Evolutionary conservation across 2,888 invertebrate species (phyloP), one percentile per base, ranked within the genome.

Genomic region (Microplitis manilae): DNA sequence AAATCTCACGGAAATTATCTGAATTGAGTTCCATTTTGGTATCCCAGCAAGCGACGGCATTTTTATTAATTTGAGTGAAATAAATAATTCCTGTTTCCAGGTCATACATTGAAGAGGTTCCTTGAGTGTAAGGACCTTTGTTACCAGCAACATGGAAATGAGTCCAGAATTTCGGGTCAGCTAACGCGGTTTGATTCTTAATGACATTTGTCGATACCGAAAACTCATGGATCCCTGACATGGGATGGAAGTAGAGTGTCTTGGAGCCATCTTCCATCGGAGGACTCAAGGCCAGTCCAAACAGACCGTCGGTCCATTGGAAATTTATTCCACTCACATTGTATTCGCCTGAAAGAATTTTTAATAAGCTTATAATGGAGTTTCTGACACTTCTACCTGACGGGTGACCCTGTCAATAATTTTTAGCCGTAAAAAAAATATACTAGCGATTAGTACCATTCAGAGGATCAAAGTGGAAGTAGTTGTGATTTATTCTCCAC

Each of bases 221-320:
- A 88, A 95, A 96, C 89, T 96, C 96, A 81, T 94, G 94, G 70
- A 94, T 94, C 83, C 95, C 94, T 50, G 95, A 94, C 89, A 96
- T 91, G 0, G 96, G 93, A 88, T 96, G 96, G 94, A 96, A 96
- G 89, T 95, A 96, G 83, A 95, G 91, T 30, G 94, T 94, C 80
- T 94, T 93, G 81, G 91, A 92, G 13, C 93, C 93, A 81, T 93
- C 92, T 0, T 84, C 59, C 1, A 90, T 87, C 0, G 89, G 86
- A 0, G 92, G 91, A 0, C 93, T 94, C 17, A 95, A 90, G 1
- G 95, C 94, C 80, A 96, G 86, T 15, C 94, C 95, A 83, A 96
- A 96, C 0, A 96, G 92, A 1, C 96, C 96, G 87, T 96, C 96
- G 0, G 94, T 95, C 96, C 96, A 96, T 87, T 96, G 96, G 92